A percentile compares a stretch with the other conserved stretches of the same genome.
Conservation (phyloP, 2,113 vertebrate species). For the Pionites leucogaster region DNA sequence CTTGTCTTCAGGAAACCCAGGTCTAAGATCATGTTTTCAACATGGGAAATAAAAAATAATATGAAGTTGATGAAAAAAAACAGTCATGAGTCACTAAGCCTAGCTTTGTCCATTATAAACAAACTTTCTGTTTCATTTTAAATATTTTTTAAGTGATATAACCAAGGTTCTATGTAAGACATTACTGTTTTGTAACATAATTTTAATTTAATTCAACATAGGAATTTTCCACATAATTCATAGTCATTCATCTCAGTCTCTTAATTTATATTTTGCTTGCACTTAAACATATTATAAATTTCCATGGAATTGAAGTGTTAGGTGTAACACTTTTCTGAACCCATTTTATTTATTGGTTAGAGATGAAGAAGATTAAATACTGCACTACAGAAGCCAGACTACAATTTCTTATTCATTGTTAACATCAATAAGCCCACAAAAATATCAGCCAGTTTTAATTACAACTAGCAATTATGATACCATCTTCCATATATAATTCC, state of each 20-base stretch:
- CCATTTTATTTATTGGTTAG: background rate
- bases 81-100: background rate
- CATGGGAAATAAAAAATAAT: fast-evolving
- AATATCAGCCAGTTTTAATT: background rate
- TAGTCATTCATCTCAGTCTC: background rate
- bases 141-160: background rate
- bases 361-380: background rate
- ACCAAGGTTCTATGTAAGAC: background rate
- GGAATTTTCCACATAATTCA: background rate
- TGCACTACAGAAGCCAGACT: background rate
- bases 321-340: background rate
- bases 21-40: background rate
- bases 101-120: background rate
- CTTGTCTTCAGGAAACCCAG: background rate
- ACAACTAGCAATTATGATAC: background rate
- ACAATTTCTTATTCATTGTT: background rate
- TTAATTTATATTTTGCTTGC: background rate
- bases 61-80: background rate
- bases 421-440: background rate
- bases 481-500: background rate
- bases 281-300: background rate
- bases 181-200: background rate
- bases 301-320: background rate
- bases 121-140: background rate
- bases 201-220: background rate